Base-by-base conservation (phyloP, 2,113 vertebrate genomes). In the Raja brachyura region DNA sequence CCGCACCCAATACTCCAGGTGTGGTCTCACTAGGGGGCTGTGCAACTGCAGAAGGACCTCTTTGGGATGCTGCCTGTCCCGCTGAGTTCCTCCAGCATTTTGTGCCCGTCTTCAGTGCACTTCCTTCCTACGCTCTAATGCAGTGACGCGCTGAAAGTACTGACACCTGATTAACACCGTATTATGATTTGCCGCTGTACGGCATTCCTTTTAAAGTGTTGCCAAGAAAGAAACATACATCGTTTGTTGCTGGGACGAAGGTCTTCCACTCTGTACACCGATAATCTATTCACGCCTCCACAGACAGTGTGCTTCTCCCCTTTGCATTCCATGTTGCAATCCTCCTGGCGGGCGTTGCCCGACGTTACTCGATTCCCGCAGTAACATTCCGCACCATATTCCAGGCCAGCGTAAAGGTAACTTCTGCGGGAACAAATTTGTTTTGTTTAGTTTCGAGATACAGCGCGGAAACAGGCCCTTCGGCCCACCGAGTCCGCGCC, bases 341-440 rank as follows among this genome's bases (percentile, higher is more conserved):
- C 98, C 95, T 97, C 96, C 0, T 96, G 96, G 8, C 95, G 95
- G 0, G 96, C 94, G 3, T 94, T 93, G 0, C 93, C 93, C 0
- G 94, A 95, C 0, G 97, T 97, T 54, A 99, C 96, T 20, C 94
- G 94, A 95, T 99, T 99, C 93, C 98, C 98, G 0, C 98, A 99
- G 96, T 98, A 98, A 95, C 98, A 99, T 95, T 99, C 98, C 0
- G 98, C 96, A 16, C 98, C 98, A 0, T 96, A 97, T 0, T 98
- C 98, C 95, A 99, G 95, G 0, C 98, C 98, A 0, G 98, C 98
- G 0, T 97, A 99, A 94, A 94, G 93, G 93, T 98, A 99, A 28
- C 98, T 97, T 95, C 98, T 99, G 96, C 0, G 33, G 93, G 74
- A 16, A 94, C n/a, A 93, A 93, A 0, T 66, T 56, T 22, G 63